Evolutionary conservation across 2,797 vertebrate genomes (phyloP), one percentile per base, ranked within the genome.

Genomic region (Morelia viridis): DNA sequence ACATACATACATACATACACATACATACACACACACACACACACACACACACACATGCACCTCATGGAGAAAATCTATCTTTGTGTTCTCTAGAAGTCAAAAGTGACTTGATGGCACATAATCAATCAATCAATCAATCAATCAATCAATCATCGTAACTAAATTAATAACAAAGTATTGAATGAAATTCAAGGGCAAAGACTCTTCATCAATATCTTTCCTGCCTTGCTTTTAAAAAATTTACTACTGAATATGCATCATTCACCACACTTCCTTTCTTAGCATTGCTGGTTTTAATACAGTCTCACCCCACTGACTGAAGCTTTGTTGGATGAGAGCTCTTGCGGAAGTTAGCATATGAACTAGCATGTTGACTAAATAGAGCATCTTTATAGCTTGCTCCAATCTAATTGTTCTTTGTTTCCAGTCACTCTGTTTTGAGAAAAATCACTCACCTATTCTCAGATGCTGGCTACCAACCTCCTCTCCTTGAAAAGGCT

Each of bases 401-500:
- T 80, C 26, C 5, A 17, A 12, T 89, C 35, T 83, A 85, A 41
- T 28, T 3, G 8, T 57, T 91, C 22, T n/a, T 5, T 71, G 7
- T 88, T 92, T 91, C 46, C n/a, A 94, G 93, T 61, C 0, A 87
- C 93, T 90, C 10, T 31, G 15, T 94, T 92, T 92, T 0, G 22
- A 84, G 41, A 2, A 15, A 86, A 68, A 87, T 92, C 65, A 92
- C n/a, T 84, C 22, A 65, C 53, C 83, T 4, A 5, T 92, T 90
- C 31, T 90, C 64, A 85, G 92, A 93, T 31, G 41, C 60, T 24
- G 1, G 88, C 31, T 64, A 92, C 90, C 61, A 92, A 64, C 6
- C 8, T 85, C 91, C 35, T 89, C 60, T 91, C 3, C 56, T 91
- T 9, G 56, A 95, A 95, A 95, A 91, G 17, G 53, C 50, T 85